These are phyloP conservation scores for Phalacrocorax carbo DNA, from an alignment of 2,113 vertebrate species.

Conservation along the genomic window DNA sequence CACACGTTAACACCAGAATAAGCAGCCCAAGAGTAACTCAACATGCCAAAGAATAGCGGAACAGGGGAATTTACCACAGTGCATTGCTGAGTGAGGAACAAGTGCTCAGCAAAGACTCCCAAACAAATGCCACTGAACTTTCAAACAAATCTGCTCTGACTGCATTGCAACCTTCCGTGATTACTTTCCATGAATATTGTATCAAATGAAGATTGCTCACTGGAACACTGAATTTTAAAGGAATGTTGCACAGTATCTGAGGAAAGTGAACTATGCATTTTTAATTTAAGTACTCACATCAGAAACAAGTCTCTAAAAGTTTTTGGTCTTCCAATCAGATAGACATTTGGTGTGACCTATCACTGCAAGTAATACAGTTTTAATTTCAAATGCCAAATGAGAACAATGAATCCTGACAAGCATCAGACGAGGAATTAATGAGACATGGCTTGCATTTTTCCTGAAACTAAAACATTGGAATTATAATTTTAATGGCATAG, in stretches of 20 bases:
- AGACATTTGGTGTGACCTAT: not conserved
- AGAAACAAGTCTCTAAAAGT: not conserved
- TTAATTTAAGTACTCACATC: slow-evolving; percentile 39
- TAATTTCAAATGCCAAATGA: not conserved
- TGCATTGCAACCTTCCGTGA: slow-evolving; percentile 44
- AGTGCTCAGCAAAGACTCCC: slow-evolving; percentile 16
- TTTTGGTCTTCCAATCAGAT: not conserved
- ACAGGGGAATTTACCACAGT: not conserved
- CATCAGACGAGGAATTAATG: not conserved
- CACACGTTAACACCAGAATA: not conserved
- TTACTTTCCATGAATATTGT: slow-evolving; percentile 59
- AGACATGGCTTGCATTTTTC: not conserved
- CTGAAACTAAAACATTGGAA: not conserved
- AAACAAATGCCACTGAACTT: slow-evolving; percentile 51
- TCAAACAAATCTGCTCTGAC: slow-evolving; percentile 48
- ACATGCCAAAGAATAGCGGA: not conserved
- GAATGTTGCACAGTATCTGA: not conserved
- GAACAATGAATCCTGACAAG: not conserved
- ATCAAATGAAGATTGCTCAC: slow-evolving; percentile 41
- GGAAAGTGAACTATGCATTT: slow-evolving; percentile 43
- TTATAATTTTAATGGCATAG: not conserved
- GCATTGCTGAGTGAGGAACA: not conserved
- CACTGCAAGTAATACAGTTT: not conserved
- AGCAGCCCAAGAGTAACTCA: not conserved
- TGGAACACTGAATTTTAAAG: slow-evolving; percentile 52